Base-by-base conservation (phyloP, 1,140 invertebrate genomes). In the Apis dorsata region DNA sequence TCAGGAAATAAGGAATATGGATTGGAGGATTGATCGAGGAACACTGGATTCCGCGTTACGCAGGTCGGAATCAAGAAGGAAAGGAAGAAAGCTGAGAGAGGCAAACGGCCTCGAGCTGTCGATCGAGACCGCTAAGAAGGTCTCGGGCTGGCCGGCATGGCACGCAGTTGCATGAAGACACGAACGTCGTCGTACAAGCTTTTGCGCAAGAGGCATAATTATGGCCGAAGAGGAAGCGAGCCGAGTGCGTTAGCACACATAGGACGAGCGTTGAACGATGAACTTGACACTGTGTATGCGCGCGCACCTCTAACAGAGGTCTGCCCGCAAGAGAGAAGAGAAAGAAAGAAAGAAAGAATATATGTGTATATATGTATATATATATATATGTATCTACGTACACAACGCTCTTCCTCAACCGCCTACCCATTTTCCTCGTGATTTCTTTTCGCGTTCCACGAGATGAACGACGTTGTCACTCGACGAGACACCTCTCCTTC, bases 211-310 rank as follows among this genome's bases (percentile, higher is more conserved):
- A 85, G 86, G 86, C 86, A 88, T 88, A 88, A 88, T 88, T 89
- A 89, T 81, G 86, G 84, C 74, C 84, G 86, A 89, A 82, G 87
- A 84, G 88, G 88, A 89, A 89, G 83, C 88, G 88, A 85, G 83
- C 74, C 86, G 86, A 88, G 86, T 88, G 87, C 87, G 87, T 88
- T 88, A 88, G 86, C 89, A 76, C 87, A 88, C 86, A 84, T 88
- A 89, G 88, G 86, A 89, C 88, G 88, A 86, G 78, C 85, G 79
- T 88, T 89, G 84, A 89, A 89, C 88, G 88, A 90, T 89, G 88
- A 90, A 90, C 88, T 90, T 90, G 88, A 90, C 86, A 90, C 81
- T 87, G 86, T 59, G 75, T 51, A 59, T 59, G 28, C 70, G 79
- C 77, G 77, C 51, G 49, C 83, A 68, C 66, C 44, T 44, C 24